Conservation (phyloP, 2,797 vertebrate species). For the Rhinophrynus dorsalis region DNA sequence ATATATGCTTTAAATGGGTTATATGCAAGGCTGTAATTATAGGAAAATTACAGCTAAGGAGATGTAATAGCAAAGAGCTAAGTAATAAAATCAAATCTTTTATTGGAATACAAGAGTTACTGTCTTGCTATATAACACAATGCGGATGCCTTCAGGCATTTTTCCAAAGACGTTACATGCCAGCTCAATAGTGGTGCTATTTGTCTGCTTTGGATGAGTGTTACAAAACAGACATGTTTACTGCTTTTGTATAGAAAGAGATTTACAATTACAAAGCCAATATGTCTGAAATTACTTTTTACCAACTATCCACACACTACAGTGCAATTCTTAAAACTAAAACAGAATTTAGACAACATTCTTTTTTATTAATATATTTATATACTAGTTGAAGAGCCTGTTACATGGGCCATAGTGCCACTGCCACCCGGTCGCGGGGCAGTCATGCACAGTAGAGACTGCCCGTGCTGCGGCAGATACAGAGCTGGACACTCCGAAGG, state of each 20-base stretch:
- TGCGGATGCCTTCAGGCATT: background rate
- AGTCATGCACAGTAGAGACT: too few species aligned
- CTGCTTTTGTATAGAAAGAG: background rate
- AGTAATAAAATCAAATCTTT: conserved; percentile 18
- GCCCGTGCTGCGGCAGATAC: too few species aligned
- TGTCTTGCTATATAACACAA: conserved; percentile 3
- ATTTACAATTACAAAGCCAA: background rate
- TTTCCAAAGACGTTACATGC: conserved; percentile 8
- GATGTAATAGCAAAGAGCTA: background rate
- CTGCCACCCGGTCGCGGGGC: too few species aligned
- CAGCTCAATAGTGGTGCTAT: background rate
- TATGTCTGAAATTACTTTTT: background rate
- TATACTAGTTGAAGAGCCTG: too few species aligned
- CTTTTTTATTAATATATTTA: too few species aligned
- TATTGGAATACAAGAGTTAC: conserved; percentile 17
- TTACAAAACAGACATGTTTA: background rate
- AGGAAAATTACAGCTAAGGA: background rate
- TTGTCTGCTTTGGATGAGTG: background rate
- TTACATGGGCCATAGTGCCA: too few species aligned
- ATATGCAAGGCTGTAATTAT: background rate
- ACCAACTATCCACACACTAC: too few species aligned
- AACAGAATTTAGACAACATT: too few species aligned
- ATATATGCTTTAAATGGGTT: background rate
- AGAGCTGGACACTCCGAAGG: too few species aligned
- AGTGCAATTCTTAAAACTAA: too few species aligned